A percentile compares a stretch with the other conserved stretches of the same genome.
Evolutionary conservation across 1,140 invertebrate species (phyloP).

Genomic region (Penaeus chinensis): DNA sequence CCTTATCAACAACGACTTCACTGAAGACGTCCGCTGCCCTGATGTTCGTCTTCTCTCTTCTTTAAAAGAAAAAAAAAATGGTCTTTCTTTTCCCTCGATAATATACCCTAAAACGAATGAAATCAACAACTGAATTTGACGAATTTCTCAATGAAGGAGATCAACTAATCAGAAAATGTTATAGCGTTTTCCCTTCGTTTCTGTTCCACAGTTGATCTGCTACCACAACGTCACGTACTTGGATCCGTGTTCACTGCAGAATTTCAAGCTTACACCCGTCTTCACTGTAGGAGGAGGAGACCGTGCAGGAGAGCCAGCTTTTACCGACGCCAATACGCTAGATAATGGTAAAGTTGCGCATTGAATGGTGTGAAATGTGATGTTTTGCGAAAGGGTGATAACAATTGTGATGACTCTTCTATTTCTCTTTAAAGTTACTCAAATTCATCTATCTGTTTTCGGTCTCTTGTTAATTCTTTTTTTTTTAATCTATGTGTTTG

Average conservation of each 20-base stretch:
- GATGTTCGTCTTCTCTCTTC: background rate
- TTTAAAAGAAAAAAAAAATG: background rate
- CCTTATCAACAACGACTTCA: background rate
- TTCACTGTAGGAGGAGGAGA: background rate
- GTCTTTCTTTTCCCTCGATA: background rate
- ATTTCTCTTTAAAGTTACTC: too few species aligned
- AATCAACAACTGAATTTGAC: too few species aligned
- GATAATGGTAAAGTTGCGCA: constrained; percentile 8
- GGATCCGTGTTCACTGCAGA: background rate
- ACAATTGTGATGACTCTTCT: too few species aligned
- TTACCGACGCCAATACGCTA: background rate
- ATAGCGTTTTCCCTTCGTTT: background rate
- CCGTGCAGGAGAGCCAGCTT: background rate
- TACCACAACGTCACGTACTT: constrained; percentile 3
- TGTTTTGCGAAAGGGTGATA: too few species aligned
- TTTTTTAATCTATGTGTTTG: too few species aligned
- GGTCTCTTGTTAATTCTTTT: too few species aligned
- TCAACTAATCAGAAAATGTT: too few species aligned
- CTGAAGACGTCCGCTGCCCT: background rate
- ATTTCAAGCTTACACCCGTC: background rate
- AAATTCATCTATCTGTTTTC: too few species aligned
- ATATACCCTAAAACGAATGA: too few species aligned
- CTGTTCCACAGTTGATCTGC: background rate
- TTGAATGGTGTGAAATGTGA: too few species aligned
- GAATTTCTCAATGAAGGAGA: too few species aligned